Conservation (phyloP, 35 echinoderm and acorn worm genomes). For the Heliocidaris tuberculata region DNA sequence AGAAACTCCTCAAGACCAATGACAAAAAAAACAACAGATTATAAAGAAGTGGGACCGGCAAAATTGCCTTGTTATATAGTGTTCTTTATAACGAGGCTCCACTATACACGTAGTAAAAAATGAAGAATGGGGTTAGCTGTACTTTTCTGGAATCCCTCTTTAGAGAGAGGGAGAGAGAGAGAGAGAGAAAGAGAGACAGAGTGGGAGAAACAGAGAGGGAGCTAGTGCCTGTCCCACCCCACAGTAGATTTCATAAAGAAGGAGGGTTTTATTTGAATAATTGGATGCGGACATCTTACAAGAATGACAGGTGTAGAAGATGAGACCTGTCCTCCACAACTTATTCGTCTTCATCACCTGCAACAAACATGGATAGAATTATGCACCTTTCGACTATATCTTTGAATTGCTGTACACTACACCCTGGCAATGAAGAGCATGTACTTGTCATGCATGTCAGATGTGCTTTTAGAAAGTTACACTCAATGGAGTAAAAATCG, state of each 20-base stretch:
- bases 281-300: slow-evolving; percentile 15
- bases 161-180: not conserved
- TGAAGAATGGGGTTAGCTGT: not conserved
- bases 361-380: too few species aligned
- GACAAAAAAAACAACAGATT: too few species aligned
- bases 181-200: not conserved
- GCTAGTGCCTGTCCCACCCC: not conserved
- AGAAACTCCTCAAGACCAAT: too few species aligned
- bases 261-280: not conserved
- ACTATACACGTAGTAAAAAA: not conserved
- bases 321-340: not conserved
- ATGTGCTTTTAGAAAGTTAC: too few species aligned
- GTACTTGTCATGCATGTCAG: too few species aligned
- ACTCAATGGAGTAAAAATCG: too few species aligned
- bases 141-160: not conserved
- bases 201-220: not conserved
- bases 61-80: too few species aligned
- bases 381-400: too few species aligned
- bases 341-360: not conserved
- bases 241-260: not conserved
- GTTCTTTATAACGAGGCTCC: too few species aligned
- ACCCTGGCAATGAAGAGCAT: too few species aligned
- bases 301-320: slow-evolving; percentile 29
- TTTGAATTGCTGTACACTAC: too few species aligned
- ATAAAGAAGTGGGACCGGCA: too few species aligned